Evolutionary conservation across 1,140 invertebrate species (phyloP).

Genomic region (Bombus terrestris): DNA sequence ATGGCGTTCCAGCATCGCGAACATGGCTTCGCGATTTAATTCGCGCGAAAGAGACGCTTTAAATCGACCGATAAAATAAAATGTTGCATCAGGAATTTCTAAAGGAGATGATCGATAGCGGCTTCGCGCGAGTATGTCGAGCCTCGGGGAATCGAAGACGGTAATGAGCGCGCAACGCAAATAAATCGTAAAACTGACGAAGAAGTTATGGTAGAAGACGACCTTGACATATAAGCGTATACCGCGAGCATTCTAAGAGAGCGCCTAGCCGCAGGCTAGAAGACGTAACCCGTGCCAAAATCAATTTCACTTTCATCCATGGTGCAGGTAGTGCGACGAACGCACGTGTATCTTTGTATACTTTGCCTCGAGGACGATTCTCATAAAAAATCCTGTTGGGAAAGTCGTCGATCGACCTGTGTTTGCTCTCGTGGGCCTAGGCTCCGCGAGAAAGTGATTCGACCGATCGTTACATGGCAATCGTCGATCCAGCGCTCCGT

Average conservation of each 20-base stretch:
- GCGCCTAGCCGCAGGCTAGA: slow-evolving; percentile 62
- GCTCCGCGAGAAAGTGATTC: neutral
- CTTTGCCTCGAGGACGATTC: neutral
- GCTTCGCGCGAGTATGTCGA: neutral
- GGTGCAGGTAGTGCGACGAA: slow-evolving; percentile 1
- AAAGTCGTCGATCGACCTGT: slow-evolving; percentile 6
- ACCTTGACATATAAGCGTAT: slow-evolving; percentile 69
- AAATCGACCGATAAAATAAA: neutral
- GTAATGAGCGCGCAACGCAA: slow-evolving; percentile 55
- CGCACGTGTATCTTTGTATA: neutral
- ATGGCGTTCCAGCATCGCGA: neutral
- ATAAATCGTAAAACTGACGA: slow-evolving; percentile 78
- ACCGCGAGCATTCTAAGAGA: slow-evolving; percentile 66
- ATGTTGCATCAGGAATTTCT: neutral
- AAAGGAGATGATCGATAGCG: slow-evolving; percentile 22
- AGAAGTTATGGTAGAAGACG: slow-evolving; percentile 41
- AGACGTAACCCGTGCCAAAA: slow-evolving; percentile 64
- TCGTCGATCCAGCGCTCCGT: neutral
- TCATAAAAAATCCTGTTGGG: neutral
- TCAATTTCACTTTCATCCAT: slow-evolving; percentile 69
- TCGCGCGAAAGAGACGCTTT: neutral
- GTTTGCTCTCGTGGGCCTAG: slow-evolving; percentile 4
- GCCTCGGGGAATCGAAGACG: neutral
- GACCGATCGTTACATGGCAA: neutral
- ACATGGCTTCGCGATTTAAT: neutral